A percentile compares a stretch with the other conserved stretches of the same genome.
Evolutionary conservation across 2,113 vertebrate species (phyloP).

Genomic region (Myotis brandtii): DNA sequence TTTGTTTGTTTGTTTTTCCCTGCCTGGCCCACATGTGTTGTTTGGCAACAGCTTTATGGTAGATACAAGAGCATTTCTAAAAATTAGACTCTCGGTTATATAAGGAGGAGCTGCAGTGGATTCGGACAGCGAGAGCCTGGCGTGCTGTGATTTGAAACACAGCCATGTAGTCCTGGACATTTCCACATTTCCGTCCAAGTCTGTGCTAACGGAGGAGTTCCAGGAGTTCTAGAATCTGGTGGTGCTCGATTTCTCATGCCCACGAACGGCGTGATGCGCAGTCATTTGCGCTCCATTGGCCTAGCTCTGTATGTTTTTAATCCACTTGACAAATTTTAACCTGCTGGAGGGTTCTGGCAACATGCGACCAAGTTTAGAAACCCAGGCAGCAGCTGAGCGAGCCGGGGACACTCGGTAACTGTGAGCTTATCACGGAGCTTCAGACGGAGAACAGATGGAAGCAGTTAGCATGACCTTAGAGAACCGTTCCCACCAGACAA

Average conservation of each 20-base stretch:
- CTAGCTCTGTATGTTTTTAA: neutral
- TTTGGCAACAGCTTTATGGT: neutral
- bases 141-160: neutral
- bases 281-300: neutral
- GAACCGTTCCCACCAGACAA: neutral
- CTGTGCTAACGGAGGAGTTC: neutral
- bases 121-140: neutral
- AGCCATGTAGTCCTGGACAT: neutral
- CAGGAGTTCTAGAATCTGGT: neutral
- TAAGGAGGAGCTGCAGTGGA: neutral
- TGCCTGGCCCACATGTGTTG: no score
- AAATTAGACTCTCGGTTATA: neutral
- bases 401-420: neutral
- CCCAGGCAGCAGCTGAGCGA: neutral
- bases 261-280: neutral
- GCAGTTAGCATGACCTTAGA: neutral
- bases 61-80: neutral
- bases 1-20: neutral
- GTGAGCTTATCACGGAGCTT: neutral
- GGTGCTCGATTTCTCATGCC: neutral
- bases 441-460: neutral
- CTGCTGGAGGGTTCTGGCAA: neutral
- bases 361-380: slow-evolving; percentile 16
- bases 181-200: neutral
- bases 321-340: neutral